Conservation (phyloP, 2,888 invertebrate genomes). For the Lochmaea crataegi region DNA sequence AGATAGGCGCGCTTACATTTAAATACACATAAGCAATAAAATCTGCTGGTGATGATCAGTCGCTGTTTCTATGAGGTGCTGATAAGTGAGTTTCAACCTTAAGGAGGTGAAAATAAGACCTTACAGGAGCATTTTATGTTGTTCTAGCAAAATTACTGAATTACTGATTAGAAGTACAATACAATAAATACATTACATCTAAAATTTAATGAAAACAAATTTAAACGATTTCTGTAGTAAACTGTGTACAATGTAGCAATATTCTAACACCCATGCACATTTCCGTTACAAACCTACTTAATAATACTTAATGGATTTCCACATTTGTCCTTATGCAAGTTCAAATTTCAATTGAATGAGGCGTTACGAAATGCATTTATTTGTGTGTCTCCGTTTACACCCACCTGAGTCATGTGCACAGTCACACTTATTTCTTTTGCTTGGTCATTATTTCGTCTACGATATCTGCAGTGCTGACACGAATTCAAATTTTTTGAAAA, state of each 20-base stretch:
- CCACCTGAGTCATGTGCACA: conserved; percentile 28
- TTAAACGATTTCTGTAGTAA: background rate
- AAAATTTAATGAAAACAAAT: too few species aligned
- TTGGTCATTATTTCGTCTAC: conserved; percentile 15
- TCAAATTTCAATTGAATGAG: conserved; percentile 16
- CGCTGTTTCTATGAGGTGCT: too few species aligned
- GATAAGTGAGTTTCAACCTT: too few species aligned
- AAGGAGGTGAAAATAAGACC: too few species aligned
- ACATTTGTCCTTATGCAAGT: conserved; percentile 26
- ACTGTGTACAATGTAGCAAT: background rate
- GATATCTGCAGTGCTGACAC: background rate
- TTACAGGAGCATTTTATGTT: too few species aligned
- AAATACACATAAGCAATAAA: too few species aligned
- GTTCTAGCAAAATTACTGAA: too few species aligned
- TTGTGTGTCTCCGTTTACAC: conserved; percentile 26
- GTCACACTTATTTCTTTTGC: background rate
- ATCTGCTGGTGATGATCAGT: too few species aligned
- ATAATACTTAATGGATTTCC: conserved; percentile 6
- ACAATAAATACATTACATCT: too few species aligned
- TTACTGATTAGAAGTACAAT: too few species aligned
- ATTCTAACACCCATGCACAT: conserved; percentile 3
- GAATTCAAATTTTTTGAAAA: too few species aligned
- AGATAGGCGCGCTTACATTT: too few species aligned
- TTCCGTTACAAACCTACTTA: conserved; percentile 10
- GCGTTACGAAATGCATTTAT: conserved; percentile 19